Conservation (phyloP, 1,140 invertebrate genomes). For the Ips nitidus region DNA sequence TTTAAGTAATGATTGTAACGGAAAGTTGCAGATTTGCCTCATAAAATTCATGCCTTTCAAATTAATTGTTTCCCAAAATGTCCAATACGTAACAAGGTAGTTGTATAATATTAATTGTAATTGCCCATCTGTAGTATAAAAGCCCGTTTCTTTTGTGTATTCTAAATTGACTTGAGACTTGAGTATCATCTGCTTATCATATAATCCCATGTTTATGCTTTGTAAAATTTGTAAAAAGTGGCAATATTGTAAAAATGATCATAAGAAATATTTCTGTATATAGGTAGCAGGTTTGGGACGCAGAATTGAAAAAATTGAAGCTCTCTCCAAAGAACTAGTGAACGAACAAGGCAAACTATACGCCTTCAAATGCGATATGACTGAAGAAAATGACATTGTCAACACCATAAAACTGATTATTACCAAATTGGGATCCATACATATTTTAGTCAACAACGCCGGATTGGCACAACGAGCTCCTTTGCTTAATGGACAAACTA, state of each 20-base stretch:
- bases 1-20: too few relatives aligned
- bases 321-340: not conserved
- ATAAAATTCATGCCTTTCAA: too few relatives aligned
- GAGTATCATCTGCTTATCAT: too few relatives aligned
- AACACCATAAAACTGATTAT: slow-evolving; percentile 65
- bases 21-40: too few relatives aligned
- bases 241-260: slow-evolving; percentile 4
- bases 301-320: slow-evolving; percentile 9
- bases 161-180: too few relatives aligned
- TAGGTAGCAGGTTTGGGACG: slow-evolving; percentile 21
- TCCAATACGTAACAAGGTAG: too few relatives aligned
- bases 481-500: not conserved
- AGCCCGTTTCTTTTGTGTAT: too few relatives aligned
- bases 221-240: slow-evolving; percentile 18
- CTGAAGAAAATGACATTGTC: slow-evolving; percentile 61
- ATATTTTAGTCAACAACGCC: slow-evolving; percentile 75
- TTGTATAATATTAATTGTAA: too few relatives aligned
- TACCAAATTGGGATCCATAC: slow-evolving; percentile 61
- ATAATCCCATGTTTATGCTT: too few relatives aligned
- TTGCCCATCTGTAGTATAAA: too few relatives aligned
- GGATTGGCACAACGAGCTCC: slow-evolving; percentile 49
- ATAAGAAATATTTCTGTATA: too few relatives aligned
- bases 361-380: slow-evolving; percentile 22
- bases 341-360: slow-evolving; percentile 11
- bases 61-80: too few relatives aligned